Evolutionary conservation across 2,888 invertebrate species (phyloP), one percentile per base, ranked within the genome.

Genomic region (Hirtodrosophila confusa): DNA sequence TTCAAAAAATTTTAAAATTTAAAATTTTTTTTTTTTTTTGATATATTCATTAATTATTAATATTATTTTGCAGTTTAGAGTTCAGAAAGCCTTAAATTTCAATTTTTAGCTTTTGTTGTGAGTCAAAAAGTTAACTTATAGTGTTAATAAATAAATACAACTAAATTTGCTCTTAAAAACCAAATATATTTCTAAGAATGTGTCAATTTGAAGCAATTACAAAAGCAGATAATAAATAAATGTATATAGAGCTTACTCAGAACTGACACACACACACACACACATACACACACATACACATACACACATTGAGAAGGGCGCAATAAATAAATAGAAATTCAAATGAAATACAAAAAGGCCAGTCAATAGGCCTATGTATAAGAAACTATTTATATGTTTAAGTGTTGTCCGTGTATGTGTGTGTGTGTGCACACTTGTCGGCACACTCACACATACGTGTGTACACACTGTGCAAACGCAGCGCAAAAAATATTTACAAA

Each of bases 121-220:
- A n/a, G n/a, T n/a, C n/a, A n/a, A 27, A 27, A 27, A 27, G 3
- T 27, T 27, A 27, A 4, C 3, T 27, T 27, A 4, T 27, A 4
- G 27, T 27, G 27, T 5, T 27, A 27, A 27, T 5, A 6, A 3
- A 27, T 27, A 27, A 27, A 5, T 27, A 5, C 27, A 27, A 17
- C 6, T 27, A 27, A 27, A 27, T 27, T 27, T 5, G 27, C 3
- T 27, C 6, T 27, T 5, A 27, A 27, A 27, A 27, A 27, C 27
- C 7, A 31, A 31, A 27, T 27, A 27, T 2, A 8, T 8, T 8
- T 31, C 31, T 12, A 31, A 35, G 41, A 54, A 58, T 45, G 50
- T 65, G 53, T 72, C 55, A 69, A 77, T 72, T 80, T 69, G 9
- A n/a, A 43, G 54, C 63, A 71, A 76, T 83, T 80, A 78, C 76